These are phyloP conservation scores for Aphyosemion australe DNA, from an alignment of 2,113 vertebrate genomes.

Conservation along the genomic window DNA sequence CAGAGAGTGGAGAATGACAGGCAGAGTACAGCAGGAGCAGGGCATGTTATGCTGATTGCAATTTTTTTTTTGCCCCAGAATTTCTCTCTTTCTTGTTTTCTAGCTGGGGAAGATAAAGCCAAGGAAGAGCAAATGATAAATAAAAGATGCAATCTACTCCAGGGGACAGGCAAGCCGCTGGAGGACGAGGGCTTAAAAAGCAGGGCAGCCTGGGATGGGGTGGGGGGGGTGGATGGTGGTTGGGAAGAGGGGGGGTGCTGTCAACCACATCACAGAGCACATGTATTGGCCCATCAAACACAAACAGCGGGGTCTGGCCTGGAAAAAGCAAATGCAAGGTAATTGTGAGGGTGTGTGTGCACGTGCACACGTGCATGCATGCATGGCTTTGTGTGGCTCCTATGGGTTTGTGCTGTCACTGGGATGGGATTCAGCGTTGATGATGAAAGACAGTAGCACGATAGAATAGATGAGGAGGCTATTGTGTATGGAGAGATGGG, in stretches of 20 bases:
- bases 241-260: slow-evolving; percentile 67
- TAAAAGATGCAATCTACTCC: slow-evolving; percentile 98
- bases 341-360: slow-evolving; percentile 46
- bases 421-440: slow-evolving; percentile 68
- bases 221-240: slow-evolving; percentile 54
- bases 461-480: slow-evolving; percentile 71
- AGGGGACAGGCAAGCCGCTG: slow-evolving; percentile 79
- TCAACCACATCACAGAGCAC: slow-evolving; percentile 75
- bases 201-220: slow-evolving; percentile 71
- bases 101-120: slow-evolving; percentile 90
- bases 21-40: slow-evolving; percentile 85
- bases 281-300: slow-evolving; percentile 78
- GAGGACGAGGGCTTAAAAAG: slow-evolving; percentile 77
- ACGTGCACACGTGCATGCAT: slow-evolving; percentile 25
- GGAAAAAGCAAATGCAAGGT: slow-evolving; percentile 57
- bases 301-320: slow-evolving; percentile 68
- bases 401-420: slow-evolving; percentile 54
- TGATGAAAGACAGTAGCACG: slow-evolving; percentile 77
- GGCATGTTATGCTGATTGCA: slow-evolving; percentile 95
- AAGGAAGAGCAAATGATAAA: slow-evolving; percentile 88
- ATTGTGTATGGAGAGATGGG: slow-evolving; percentile 61
- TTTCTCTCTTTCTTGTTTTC: slow-evolving; percentile 80
- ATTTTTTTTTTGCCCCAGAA: slow-evolving; percentile 86
- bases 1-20: slow-evolving; percentile 91
- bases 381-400: slow-evolving; percentile 47